Percentiles rank a stretch among this genome's conserved stretches.
phyloP scores from a whole-genome alignment of 2,888 invertebrate genomes.

The Rhagonycha lutea region DNA sequence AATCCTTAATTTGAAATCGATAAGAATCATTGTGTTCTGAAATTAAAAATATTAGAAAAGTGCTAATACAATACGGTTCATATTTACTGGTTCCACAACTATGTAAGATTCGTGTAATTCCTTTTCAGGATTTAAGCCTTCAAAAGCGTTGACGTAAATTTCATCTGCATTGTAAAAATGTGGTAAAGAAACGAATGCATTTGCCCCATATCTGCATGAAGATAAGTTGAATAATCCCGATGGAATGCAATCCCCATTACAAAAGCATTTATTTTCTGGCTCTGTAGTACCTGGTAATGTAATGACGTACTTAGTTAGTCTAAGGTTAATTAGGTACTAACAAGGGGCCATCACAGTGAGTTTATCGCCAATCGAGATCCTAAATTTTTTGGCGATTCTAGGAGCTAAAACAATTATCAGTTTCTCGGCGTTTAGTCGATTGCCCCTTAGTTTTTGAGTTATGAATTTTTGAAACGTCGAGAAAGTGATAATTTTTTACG shows the following conservation, averaged over 20 bases:
- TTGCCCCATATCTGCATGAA: slow-evolving; percentile 73
- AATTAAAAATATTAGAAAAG: slow-evolving; percentile 31
- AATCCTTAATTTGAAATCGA: slow-evolving; percentile 77
- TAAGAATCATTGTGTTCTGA: slow-evolving; percentile 71
- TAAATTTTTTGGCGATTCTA: no score
- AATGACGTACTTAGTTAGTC: neutral
- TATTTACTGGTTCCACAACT: slow-evolving; percentile 69
- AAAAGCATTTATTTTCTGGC: slow-evolving; percentile 68
- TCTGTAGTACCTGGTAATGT: slow-evolving; percentile 57
- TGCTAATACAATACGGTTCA: neutral
- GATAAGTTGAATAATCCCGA: slow-evolving; percentile 79
- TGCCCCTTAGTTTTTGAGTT: no score
- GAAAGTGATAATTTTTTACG: no score
- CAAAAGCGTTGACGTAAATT: slow-evolving; percentile 62
- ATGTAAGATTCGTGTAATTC: slow-evolving; percentile 73
- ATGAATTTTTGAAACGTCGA: no score
- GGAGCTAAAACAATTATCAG: no score
- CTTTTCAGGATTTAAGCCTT: slow-evolving; percentile 68
- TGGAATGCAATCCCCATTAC: slow-evolving; percentile 69
- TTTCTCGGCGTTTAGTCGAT: no score
- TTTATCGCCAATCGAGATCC: no score
- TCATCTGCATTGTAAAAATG: slow-evolving; percentile 78
- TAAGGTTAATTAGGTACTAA: no score
- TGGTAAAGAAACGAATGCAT: slow-evolving; percentile 78
- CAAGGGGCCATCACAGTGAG: no score